Evolutionary conservation across 2,888 invertebrate genomes (phyloP), one percentile per base, ranked within the genome.

Genomic region (Dendrolimus houi): DNA sequence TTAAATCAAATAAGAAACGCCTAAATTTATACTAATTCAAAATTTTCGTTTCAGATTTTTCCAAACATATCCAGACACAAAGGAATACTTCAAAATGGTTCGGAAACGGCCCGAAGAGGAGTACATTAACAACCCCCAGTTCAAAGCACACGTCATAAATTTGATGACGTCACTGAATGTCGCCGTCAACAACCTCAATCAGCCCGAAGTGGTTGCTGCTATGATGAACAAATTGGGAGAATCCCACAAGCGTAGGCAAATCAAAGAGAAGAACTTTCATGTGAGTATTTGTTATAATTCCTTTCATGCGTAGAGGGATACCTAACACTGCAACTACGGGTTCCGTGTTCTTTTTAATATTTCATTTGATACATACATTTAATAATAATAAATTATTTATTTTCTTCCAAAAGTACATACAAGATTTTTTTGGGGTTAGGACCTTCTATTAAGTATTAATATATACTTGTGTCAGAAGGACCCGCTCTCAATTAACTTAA

Each of bases 81-180:
- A 78, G 65, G 79, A 84, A 1, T 88, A 79, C 77, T 91, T 91
- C 74, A 83, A 69, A 64, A 83, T 87, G 79, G 68, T 91, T 8
- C 76, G 75, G 58, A 81, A 83, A 52, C 62, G 75, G 1, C 75
- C 86, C 0, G 84, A 83, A 56, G 83, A 84, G 10, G 78, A 89
- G 52, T 85, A 81, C 65, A 58, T 72, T 0, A 57, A 67, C n/a
- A 89, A 83, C 65, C 74, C 83, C 1, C 89, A 90, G 68, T 91
- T 90, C 70, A 88, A 86, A 57, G 90, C 88, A 0, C 91, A 91
- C 70, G 87, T 89, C 40, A 83, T 90, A 59, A 91, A 86, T 64
- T 70, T 91, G 56, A 90, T 91, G 86, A 77, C 81, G 1, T 67
- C 90, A 10, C 63, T 91, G 8, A 85, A 86, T 68, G 64, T 78